phyloP scores from a whole-genome alignment of 2,797 vertebrate species.

The Epinephelus coioides region DNA sequence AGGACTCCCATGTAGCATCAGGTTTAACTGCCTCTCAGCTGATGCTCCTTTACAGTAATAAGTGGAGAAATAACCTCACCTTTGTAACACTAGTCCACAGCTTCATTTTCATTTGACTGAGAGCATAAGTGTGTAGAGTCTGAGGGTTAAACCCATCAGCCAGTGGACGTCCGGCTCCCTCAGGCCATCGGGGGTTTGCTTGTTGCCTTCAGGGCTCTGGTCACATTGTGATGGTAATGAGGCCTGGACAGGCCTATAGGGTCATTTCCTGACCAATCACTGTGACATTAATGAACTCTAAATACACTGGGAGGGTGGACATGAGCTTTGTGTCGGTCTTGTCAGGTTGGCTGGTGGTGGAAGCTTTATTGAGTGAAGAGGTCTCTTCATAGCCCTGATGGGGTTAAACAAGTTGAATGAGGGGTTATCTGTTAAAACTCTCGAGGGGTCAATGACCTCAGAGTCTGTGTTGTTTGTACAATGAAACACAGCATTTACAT shows the following conservation, averaged over 20 bases:
- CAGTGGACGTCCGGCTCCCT: slow-evolving; percentile 8
- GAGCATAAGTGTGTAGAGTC: slow-evolving; percentile 18
- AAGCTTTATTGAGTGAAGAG: slow-evolving; percentile 48
- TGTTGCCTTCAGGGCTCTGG: slow-evolving; percentile 49
- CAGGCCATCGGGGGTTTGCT: slow-evolving; percentile 46
- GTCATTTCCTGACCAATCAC: slow-evolving; percentile 84
- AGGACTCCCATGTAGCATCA: not conserved
- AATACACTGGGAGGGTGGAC: slow-evolving; percentile 75
- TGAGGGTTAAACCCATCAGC: slow-evolving; percentile 17
- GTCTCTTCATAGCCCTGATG: slow-evolving; percentile 36
- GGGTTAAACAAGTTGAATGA: slow-evolving; percentile 55
- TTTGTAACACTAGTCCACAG: not conserved
- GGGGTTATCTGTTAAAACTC: slow-evolving; percentile 25
- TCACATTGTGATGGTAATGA: slow-evolving; percentile 84
- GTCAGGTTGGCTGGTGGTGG: slow-evolving; percentile 46
- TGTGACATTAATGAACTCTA: slow-evolving; percentile 84
- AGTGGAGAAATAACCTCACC: not conserved
- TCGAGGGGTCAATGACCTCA: slow-evolving; percentile 19
- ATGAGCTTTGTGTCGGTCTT: slow-evolving; percentile 64
- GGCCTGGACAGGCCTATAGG: slow-evolving; percentile 75
- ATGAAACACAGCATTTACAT: not conserved
- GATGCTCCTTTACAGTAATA: not conserved
- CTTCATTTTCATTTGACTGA: slow-evolving; percentile 12
- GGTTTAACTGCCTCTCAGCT: not conserved
- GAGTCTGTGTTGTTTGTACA: not conserved